Conservation (phyloP, 1,140 invertebrate species). For the Carposina sasakii region DNA sequence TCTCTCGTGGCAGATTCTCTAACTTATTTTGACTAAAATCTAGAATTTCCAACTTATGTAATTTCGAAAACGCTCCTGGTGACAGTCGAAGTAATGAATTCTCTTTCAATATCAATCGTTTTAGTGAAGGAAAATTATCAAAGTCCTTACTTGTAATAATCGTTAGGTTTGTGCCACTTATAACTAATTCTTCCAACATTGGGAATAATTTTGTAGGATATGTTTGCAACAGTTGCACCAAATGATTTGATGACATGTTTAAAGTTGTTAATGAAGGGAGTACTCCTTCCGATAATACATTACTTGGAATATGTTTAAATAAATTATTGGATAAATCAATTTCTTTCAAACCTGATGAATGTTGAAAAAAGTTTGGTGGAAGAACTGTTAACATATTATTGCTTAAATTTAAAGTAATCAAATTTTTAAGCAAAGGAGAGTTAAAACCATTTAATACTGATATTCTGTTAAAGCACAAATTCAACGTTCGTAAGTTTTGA, state of each 20-base stretch:
- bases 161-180: slow-evolving; percentile 86
- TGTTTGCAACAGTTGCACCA: slow-evolving; percentile 76
- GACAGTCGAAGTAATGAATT: slow-evolving; percentile 88
- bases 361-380: slow-evolving; percentile 85
- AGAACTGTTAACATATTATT: slow-evolving; percentile 83
- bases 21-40: slow-evolving; percentile 89
- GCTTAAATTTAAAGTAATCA: slow-evolving; percentile 82
- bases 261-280: slow-evolving; percentile 81
- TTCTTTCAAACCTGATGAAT: slow-evolving; percentile 79
- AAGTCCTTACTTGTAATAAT: slow-evolving; percentile 92
- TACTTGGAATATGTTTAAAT: slow-evolving; percentile 86
- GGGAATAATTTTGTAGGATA: slow-evolving; percentile 78
- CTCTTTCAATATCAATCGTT: slow-evolving; percentile 81
- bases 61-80: slow-evolving; percentile 85
- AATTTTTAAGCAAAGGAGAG: slow-evolving; percentile 80
- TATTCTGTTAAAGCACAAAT: slow-evolving; percentile 84
- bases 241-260: slow-evolving; percentile 87
- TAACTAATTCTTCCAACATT: slow-evolving; percentile 85
- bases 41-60: slow-evolving; percentile 83
- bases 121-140: slow-evolving; percentile 85
- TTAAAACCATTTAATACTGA: slow-evolving; percentile 84
- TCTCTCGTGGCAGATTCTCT: slow-evolving; percentile 88
- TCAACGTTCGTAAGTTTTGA: slow-evolving; percentile 80
- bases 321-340: slow-evolving; percentile 87
- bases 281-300: slow-evolving; percentile 82